Base-by-base conservation (phyloP, 2,797 vertebrate species). In the Moxostoma hubbsi region DNA sequence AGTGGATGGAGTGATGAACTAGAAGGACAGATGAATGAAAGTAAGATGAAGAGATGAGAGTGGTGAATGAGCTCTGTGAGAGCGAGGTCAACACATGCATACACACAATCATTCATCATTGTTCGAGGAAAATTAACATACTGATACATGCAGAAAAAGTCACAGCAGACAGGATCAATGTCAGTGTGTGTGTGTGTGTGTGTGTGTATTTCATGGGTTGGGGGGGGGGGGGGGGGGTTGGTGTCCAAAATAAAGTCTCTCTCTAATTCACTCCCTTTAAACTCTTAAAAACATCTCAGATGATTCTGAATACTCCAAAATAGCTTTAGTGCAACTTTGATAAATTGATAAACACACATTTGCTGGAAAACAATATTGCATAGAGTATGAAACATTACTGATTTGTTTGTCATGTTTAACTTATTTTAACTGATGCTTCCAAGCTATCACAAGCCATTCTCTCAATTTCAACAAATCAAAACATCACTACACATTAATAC, bases 1-100 rank as follows among this genome's bases (percentile, higher is more conserved):
- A 0, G 89, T 91, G 88, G 90, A 90, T 58, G 88, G 75, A 6
- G 63, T 15, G 67, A 77, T 80, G 24, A 80, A 71, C 47, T 83
- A 7, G 81, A 84, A 61, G 80, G 77, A 80, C 68, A 11, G 63
- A 82, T 82, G 67, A 3, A 72, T 67, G 84, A 80, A 65, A 71
- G 72, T 75, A 51, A 67, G 67, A 83, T 72, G 71, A 63, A 80
- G 69, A 80, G 61, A 83, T 72, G 57, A 36, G 36, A 54, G 72
- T 51, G 49, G 61, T 92, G 88, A 93, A 93, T 89, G 84, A 65
- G 75, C 66, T 87, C 84, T 93, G 91, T 89, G 73, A 80, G 81
- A 82, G 72, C 53, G 13, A 10, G 15, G 43, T 84, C 82, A 88
- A 91, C 89, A 89, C 82, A 89, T 90, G 49, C 13, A 7, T 10